Percentiles rank a stretch among this genome's conserved stretches.
Conservation (phyloP, 1,140 invertebrate species). For the Rhopalosiphum maidis region DNA sequence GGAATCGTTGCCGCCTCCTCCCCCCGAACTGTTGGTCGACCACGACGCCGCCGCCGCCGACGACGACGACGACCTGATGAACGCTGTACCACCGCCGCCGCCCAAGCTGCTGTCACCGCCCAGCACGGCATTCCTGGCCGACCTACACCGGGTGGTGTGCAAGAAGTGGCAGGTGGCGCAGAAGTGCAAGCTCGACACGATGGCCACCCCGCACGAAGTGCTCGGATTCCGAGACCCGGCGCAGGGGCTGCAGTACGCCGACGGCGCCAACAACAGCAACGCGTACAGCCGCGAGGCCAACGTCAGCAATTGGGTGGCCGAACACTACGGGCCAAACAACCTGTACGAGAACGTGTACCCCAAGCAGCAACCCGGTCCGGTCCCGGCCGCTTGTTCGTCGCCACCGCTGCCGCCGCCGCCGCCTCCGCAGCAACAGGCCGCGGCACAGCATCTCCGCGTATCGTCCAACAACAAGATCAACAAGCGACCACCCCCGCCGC, state of each 20-base stretch:
- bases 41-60: constrained; percentile 63
- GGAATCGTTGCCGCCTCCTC: constrained; percentile 78
- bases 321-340: constrained; percentile 77
- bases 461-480: constrained; percentile 61
- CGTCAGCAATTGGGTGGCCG: constrained; percentile 88
- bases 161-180: constrained; percentile 94
- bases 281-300: constrained; percentile 78
- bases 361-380: constrained; percentile 45
- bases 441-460: constrained; percentile 60
- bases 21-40: constrained; percentile 73
- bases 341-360: constrained; percentile 70
- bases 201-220: constrained; percentile 87
- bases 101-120: constrained; percentile 72
- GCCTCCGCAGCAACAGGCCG: background rate
- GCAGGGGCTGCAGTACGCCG: constrained; percentile 63
- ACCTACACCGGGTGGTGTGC: constrained; percentile 88
- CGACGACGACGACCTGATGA: constrained; percentile 59
- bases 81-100: constrained; percentile 64
- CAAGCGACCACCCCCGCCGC: constrained; percentile 74
- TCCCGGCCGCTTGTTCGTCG: background rate
- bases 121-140: constrained; percentile 79
- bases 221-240: constrained; percentile 85
- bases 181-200: constrained; percentile 84
- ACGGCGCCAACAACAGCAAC: constrained; percentile 63
- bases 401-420: constrained; percentile 41